These are phyloP conservation scores for Cephalopachus bancanus DNA, from an alignment of 2,797 vertebrate species.

Conservation along the genomic window DNA sequence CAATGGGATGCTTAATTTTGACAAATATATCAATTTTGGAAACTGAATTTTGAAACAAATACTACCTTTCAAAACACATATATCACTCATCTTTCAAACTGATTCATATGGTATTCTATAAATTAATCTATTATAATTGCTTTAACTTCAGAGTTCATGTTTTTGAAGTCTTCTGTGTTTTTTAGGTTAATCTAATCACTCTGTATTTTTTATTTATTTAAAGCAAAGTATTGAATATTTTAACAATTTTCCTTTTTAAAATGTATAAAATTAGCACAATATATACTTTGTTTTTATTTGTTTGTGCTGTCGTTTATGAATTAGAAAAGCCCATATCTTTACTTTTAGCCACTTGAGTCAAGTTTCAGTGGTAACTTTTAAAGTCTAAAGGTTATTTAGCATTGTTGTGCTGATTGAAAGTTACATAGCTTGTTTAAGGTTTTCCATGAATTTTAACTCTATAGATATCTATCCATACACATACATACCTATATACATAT, in stretches of 20 bases:
- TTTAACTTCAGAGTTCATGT: neutral
- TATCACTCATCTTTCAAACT: neutral
- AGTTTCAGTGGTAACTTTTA: neutral
- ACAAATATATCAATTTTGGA: neutral
- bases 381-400: neutral
- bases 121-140: neutral
- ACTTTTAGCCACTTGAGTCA: neutral
- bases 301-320: neutral
- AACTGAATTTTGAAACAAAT: neutral
- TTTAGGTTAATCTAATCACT: neutral
- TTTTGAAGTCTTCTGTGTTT: neutral
- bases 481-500: neutral
- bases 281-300: neutral
- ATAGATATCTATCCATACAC: neutral
- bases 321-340: neutral
- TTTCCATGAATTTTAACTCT: neutral
- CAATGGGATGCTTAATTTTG: neutral
- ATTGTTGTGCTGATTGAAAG: neutral
- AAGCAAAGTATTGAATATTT: neutral
- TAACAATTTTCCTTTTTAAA: neutral
- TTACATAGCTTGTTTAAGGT: neutral
- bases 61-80: neutral
- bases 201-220: neutral
- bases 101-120: neutral
- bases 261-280: neutral